phyloP scores from a whole-genome alignment of 2,113 vertebrate species.

The Eretmochelys imbricata region DNA sequence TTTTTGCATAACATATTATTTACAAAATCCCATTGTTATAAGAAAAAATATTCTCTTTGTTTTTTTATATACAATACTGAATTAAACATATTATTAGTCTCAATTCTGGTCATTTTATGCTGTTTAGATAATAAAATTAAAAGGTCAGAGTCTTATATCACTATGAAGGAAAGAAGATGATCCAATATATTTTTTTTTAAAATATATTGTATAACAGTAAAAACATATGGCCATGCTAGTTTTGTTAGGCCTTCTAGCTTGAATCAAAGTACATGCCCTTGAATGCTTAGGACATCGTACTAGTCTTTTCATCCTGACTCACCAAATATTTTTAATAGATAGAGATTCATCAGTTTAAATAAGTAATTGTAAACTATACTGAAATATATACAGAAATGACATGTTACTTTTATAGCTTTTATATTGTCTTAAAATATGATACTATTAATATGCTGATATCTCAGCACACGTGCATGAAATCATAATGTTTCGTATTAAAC shows the following conservation, averaged over 20 bases:
- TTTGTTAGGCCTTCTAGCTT: background rate
- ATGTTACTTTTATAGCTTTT: background rate
- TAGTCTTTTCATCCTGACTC: background rate
- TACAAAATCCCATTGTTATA: background rate
- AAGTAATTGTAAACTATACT: background rate
- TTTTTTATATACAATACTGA: background rate
- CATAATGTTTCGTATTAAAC: background rate
- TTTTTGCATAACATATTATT: background rate
- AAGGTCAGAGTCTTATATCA: background rate
- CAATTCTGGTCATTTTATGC: background rate
- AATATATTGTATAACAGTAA: background rate
- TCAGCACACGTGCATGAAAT: background rate
- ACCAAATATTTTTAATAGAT: rapidly evolving
- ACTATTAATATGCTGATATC: background rate
- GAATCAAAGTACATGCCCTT: background rate
- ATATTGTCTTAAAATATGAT: background rate
- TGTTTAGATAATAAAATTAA: background rate
- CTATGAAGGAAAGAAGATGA: background rate
- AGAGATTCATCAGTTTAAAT: background rate
- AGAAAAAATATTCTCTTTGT: conserved; percentile 3
- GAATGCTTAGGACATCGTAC: background rate
- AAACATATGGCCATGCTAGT: background rate
- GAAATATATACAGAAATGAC: background rate
- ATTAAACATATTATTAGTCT: background rate
- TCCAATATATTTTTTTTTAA: background rate